These are phyloP conservation scores for Plectus sambesii DNA, from an alignment of 1,140 invertebrate species.

Conservation along the genomic window DNA sequence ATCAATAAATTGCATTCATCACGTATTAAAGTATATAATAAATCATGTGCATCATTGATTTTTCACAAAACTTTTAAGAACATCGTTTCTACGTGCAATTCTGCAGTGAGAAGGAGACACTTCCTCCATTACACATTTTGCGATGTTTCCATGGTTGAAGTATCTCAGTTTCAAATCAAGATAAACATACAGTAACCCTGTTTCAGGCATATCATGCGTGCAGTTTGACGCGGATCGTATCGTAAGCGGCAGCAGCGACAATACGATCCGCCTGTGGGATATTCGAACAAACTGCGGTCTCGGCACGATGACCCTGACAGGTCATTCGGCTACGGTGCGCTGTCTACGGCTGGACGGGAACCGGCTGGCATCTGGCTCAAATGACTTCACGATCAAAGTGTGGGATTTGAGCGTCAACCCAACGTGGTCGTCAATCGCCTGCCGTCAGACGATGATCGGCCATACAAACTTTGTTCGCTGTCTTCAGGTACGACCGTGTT, in stretches of 20 bases:
- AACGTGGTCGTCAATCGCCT: conserved; percentile 54
- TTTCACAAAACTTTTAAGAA: no score
- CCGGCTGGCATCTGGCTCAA: conserved; percentile 51
- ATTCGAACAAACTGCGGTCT: conserved; percentile 52
- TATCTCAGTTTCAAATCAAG: no score
- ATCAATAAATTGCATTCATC: no score
- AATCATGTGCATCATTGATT: no score
- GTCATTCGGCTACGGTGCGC: conserved; percentile 52
- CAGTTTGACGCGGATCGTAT: conserved; percentile 41
- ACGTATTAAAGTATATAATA: no score
- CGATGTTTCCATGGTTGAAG: no score
- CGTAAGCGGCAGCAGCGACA: conserved; percentile 36
- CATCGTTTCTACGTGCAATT: no score
- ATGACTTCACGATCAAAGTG: conserved; percentile 53
- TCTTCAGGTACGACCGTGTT: conserved; percentile 46
- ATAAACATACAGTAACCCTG: no score
- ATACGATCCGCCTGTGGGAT: conserved; percentile 46
- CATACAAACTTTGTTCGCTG: conserved; percentile 52
- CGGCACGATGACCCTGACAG: conserved; percentile 53
- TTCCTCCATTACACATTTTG: no score
- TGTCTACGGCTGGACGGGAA: conserved; percentile 53
- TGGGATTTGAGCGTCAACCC: conserved; percentile 53
- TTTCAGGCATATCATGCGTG: conserved; percentile 36
- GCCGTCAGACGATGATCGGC: conserved; percentile 53
- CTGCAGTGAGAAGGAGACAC: no score